Evolutionary conservation across 2,888 invertebrate genomes (phyloP), one percentile per base, ranked within the genome.

Genomic region (Lepeophtheirus nordmannii): DNA sequence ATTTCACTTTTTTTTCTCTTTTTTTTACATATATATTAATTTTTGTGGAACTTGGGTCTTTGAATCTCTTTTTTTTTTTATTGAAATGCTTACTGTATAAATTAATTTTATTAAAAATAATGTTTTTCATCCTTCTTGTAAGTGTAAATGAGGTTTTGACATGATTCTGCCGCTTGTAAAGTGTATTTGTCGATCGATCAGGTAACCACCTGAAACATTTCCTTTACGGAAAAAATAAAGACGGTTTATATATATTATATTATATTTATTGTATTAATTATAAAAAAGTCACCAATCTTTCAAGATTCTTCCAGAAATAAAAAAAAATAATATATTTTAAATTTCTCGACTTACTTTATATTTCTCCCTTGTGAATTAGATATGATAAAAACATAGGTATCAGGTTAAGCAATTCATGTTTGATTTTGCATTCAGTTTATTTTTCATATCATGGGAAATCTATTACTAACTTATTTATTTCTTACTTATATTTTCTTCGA

Each of bases 241-340:
- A 46, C 53, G 8, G 17, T 46, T 46, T 46, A 46, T 46, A 46
- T 46, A 46, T 46, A n/a, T 46, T 17, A 46, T n/a, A 46, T 46
- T 46, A 46, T 46, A 46, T 46, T 46, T 46, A 46, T 46, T 46
- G 53, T 46, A 46, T 46, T 46, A 46, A 46, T 46, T 46, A 46
- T 46, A 46, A 46, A 46, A 46, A 46, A 46, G 53, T 46, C 53
- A 46, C 53, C 53, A 46, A 46, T 46, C 53, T 46, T 46, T n/a
- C 53, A 46, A 46, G 53, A 46, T 46, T 46, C 53, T 46, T 46
- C 53, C 53, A 46, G 53, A 46, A n/a, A 46, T n/a, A 46, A 46
- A 46, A 46, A 46, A 46, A 5, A 46, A n/a, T n/a, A 46, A 46
- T 46, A 46, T 46, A 46, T 46, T 46, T 46, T 46, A 46, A 14